Conservation (phyloP, 2,797 vertebrate species). For the Coccyzus lansbergi region DNA sequence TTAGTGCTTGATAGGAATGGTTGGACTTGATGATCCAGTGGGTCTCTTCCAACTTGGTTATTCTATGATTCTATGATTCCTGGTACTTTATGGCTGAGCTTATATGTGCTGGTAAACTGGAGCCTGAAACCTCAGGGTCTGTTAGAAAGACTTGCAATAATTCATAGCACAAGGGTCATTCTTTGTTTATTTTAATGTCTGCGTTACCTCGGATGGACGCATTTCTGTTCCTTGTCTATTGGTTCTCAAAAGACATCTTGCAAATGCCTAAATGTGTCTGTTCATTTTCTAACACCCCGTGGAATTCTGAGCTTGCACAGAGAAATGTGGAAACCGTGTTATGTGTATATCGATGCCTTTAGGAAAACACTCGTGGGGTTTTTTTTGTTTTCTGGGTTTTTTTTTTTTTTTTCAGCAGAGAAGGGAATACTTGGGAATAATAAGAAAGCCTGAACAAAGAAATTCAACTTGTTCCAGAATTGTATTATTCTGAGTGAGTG, state of each 20-base stretch:
- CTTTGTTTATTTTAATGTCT: background rate
- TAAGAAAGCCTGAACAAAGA: background rate
- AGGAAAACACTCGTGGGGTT: background rate
- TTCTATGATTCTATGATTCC: too few relatives aligned
- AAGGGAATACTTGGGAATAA: background rate
- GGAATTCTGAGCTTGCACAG: background rate
- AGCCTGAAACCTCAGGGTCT: background rate
- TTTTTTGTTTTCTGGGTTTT: too few relatives aligned
- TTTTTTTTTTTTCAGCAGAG: background rate
- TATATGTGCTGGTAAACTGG: accelerated
- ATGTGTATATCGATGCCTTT: background rate
- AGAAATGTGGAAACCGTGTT: background rate
- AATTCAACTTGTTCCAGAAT: background rate
- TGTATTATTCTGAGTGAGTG: background rate
- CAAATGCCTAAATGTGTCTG: background rate
- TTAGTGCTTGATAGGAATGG: too few relatives aligned
- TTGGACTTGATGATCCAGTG: too few relatives aligned
- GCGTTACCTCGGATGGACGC: background rate
- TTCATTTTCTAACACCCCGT: background rate
- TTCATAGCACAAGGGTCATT: background rate
- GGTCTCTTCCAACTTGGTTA: too few relatives aligned
- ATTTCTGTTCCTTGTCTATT: background rate
- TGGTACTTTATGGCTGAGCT: accelerated
- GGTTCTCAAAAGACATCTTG: background rate
- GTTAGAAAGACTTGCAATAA: background rate